These are phyloP conservation scores for Ips nitidus DNA, from an alignment of 1,140 invertebrate genomes.

Conservation along the genomic window DNA sequence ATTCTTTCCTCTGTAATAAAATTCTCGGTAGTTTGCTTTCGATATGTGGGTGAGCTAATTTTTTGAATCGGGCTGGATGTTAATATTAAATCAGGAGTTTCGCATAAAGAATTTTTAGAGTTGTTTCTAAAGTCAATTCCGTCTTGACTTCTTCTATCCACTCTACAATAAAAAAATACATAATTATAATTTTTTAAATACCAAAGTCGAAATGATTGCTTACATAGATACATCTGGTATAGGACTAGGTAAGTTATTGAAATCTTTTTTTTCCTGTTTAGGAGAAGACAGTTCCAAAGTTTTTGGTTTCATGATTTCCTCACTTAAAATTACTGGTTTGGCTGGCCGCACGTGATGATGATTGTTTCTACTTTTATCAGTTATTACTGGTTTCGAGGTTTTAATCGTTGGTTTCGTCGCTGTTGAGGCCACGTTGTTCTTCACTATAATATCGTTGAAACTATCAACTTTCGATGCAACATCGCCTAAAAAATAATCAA, in stretches of 20 bases:
- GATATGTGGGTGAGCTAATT: slow-evolving; percentile 36
- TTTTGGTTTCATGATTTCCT: slow-evolving; percentile 24
- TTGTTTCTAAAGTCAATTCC: slow-evolving; percentile 24
- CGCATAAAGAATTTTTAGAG: slow-evolving; percentile 34
- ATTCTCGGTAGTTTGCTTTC: slow-evolving; percentile 38
- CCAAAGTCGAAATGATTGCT: neutral
- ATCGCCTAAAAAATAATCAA: slow-evolving; percentile 50
- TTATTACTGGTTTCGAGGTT: slow-evolving; percentile 43
- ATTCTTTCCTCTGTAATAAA: slow-evolving; percentile 43
- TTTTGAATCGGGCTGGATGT: slow-evolving; percentile 47
- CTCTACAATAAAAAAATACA: slow-evolving; percentile 16
- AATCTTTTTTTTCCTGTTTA: slow-evolving; percentile 37
- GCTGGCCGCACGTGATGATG: slow-evolving; percentile 23
- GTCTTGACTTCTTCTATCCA: slow-evolving; percentile 28
- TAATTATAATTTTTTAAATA: neutral
- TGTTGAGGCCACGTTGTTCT: slow-evolving; percentile 49
- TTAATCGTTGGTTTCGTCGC: slow-evolving; percentile 54
- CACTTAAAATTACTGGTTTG: slow-evolving; percentile 29
- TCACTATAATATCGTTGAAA: slow-evolving; percentile 64
- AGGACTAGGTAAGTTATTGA: slow-evolving; percentile 45
- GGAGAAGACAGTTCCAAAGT: slow-evolving; percentile 18
- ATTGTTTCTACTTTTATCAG: slow-evolving; percentile 38
- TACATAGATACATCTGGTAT: slow-evolving; percentile 49
- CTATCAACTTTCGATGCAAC: slow-evolving; percentile 67
- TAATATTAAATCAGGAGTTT: slow-evolving; percentile 51